These are phyloP conservation scores for Crotalus adamanteus DNA, from an alignment of 2,797 vertebrate genomes.

Conservation along the genomic window DNA sequence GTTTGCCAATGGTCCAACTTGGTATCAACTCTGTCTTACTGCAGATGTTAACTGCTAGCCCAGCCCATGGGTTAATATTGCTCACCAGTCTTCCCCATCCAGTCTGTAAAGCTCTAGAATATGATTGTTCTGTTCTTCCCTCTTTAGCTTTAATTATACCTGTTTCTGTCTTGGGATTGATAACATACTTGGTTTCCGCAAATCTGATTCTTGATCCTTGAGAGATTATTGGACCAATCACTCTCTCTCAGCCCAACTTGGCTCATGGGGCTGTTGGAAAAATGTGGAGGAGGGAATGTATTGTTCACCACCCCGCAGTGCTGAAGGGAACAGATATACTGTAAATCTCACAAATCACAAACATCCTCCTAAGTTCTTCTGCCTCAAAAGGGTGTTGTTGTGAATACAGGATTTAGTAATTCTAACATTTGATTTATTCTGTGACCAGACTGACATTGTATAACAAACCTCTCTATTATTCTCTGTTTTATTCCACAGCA, in stretches of 20 bases:
- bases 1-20: neutral
- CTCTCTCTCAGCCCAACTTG: neutral
- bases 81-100: neutral
- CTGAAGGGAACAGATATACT: neutral
- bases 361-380: neutral
- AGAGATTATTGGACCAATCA: neutral
- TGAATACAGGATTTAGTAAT: constrained; percentile 16
- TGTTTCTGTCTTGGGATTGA: neutral
- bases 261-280: neutral
- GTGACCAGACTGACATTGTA: constrained; percentile 41
- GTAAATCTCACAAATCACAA: neutral
- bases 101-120: neutral
- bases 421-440: constrained; percentile 44
- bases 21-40: neutral
- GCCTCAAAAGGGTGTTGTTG: constrained; percentile 14
- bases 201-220: neutral
- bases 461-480: constrained; percentile 41
- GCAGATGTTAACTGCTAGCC: neutral
- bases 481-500: constrained; percentile 47
- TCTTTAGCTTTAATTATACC: neutral
- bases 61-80: neutral
- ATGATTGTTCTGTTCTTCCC: neutral
- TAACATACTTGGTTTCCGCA: neutral
- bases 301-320: neutral
- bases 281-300: neutral